Conservation (phyloP, 2,113 vertebrate genomes). For the Grantiella picta region DNA sequence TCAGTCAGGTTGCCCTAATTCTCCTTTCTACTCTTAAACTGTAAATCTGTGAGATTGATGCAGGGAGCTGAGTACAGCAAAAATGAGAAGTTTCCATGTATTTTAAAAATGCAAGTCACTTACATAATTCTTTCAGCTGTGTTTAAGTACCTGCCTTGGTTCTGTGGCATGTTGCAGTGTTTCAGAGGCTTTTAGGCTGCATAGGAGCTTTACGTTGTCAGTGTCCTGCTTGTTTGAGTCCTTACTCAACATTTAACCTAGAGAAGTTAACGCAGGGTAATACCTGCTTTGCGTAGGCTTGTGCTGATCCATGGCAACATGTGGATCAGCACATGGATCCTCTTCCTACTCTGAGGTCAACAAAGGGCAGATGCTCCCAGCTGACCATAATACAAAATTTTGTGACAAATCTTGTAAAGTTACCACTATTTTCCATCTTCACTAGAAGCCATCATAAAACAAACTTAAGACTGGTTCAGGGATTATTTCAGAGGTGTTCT, state of each 20-base stretch:
- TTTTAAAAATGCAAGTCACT: background rate
- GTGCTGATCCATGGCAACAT: background rate
- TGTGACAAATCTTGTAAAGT: background rate
- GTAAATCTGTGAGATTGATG: background rate
- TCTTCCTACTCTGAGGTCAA: background rate
- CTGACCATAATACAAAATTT: background rate
- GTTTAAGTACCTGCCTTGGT: background rate
- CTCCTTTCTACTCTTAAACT: background rate
- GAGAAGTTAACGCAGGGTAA: background rate
- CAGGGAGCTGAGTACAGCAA: background rate
- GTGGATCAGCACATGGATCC: background rate
- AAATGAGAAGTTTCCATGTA: background rate
- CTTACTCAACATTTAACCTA: background rate
- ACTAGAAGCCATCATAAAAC: background rate
- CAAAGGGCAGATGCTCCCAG: background rate
- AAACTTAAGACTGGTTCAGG: background rate
- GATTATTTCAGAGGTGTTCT: background rate
- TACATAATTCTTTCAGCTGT: background rate
- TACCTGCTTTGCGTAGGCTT: background rate
- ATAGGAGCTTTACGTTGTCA: background rate
- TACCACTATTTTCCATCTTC: background rate
- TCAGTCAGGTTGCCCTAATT: background rate
- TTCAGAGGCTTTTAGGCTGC: background rate
- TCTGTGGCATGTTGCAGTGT: fast-evolving
- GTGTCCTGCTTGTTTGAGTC: background rate